Evolutionary conservation across 2,888 invertebrate genomes (phyloP).

Genomic region (Drosophila macrospina): DNA sequence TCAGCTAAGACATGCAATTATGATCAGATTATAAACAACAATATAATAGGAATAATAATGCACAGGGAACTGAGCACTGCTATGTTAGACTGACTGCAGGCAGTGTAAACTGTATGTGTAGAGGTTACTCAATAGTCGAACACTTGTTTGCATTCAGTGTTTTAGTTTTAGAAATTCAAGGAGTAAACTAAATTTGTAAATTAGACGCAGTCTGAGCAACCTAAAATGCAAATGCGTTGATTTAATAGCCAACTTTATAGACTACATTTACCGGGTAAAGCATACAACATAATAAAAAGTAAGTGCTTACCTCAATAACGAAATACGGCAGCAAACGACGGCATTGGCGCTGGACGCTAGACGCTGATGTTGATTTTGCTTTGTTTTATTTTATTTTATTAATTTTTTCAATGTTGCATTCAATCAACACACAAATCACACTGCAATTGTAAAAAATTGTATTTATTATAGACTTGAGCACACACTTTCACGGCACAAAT

Average conservation of each 20-base stretch:
- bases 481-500: slow-evolving; percentile 57
- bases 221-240: slow-evolving; percentile 21
- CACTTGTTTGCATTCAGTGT: neutral
- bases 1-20: neutral
- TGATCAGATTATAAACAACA: neutral
- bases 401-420: slow-evolving; percentile 59
- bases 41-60: neutral
- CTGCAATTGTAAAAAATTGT: slow-evolving; percentile 66
- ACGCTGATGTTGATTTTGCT: slow-evolving; percentile 18
- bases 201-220: slow-evolving; percentile 29
- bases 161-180: slow-evolving; percentile 22
- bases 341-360: slow-evolving; percentile 39
- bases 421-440: slow-evolving; percentile 64
- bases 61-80: neutral
- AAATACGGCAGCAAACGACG: slow-evolving; percentile 28
- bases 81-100: neutral
- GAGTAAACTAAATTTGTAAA: slow-evolving; percentile 7
- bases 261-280: slow-evolving; percentile 18
- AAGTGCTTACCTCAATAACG: slow-evolving; percentile 52
- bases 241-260: slow-evolving; percentile 5
- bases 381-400: slow-evolving; percentile 13
- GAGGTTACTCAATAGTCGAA: neutral
- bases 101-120: neutral
- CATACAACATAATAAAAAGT: slow-evolving; percentile 9
- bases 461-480: slow-evolving; percentile 66